A percentile compares a stretch with the other conserved stretches of the same genome.
These are phyloP conservation scores for Crotalus viridis DNA, from an alignment of 2,113 vertebrate genomes.

Conservation along the genomic window DNA sequence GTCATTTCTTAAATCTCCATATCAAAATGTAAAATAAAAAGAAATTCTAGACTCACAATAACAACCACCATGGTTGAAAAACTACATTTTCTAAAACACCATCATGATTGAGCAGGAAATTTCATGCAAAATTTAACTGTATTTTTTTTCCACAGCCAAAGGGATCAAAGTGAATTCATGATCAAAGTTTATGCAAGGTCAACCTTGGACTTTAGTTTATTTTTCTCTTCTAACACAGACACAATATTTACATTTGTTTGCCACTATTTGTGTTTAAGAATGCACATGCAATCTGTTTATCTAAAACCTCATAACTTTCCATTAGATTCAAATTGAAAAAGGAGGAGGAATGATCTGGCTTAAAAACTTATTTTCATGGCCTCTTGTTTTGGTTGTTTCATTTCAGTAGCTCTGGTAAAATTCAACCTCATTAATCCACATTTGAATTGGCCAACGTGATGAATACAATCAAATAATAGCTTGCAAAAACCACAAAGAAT, in stretches of 20 bases:
- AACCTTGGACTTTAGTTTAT: background rate
- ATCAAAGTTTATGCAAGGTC: slow-evolving; percentile 1
- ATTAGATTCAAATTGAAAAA: slow-evolving; percentile 43
- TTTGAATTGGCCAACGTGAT: slow-evolving; percentile 54
- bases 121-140: background rate
- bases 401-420: slow-evolving; percentile 57
- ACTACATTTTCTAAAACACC: background rate
- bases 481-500: slow-evolving; percentile 47
- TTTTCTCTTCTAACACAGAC: slow-evolving; percentile 4
- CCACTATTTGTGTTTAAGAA: slow-evolving; percentile 35
- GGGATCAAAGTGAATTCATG: background rate
- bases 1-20: background rate
- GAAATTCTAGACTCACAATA: too few species aligned
- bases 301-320: slow-evolving; percentile 52
- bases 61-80: background rate
- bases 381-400: slow-evolving; percentile 55
- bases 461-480: slow-evolving; percentile 55
- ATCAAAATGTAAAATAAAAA: background rate
- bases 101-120: background rate
- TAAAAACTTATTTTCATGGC: slow-evolving; percentile 57
- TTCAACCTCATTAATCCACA: slow-evolving; percentile 44
- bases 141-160: background rate
- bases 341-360: slow-evolving; percentile 47
- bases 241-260: slow-evolving; percentile 32
- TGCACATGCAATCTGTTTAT: slow-evolving; percentile 31